Evolutionary conservation across 2,797 vertebrate species (phyloP), one percentile per base, ranked within the genome.

Genomic region (Octomys mimax): DNA sequence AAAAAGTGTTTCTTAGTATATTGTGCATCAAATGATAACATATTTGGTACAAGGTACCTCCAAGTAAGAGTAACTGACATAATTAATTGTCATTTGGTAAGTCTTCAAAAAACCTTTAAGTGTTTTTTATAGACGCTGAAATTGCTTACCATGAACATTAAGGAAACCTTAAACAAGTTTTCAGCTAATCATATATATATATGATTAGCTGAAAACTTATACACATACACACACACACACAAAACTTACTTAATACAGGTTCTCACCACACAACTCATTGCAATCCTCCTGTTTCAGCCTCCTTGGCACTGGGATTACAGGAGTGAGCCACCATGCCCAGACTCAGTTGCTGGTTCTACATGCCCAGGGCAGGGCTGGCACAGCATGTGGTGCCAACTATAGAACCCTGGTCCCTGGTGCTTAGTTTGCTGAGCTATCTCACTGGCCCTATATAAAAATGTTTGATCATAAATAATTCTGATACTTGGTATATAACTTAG

Each of bases 51-150:
- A 95, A 64, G 9, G 26, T 71, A 28, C 62, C 36, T 89, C 26
- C 6, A 68, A 36, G 24, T 82, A 6, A 92, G 33, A 68, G 57
- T 93, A 82, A 64, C 68, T 82, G 54, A 70, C 78, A 59, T 14
- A 89, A 94, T 92, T 81, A 92, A 66, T 59, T 79, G 19, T 86
- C 82, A 95, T 64, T 93, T 93, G 36, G 59, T 83, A 57, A 75
- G 31, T 70, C n/a, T 79, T 91, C 28, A 11, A 82, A 90, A 95
- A 84, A 18, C 6, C 46, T 89, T 64, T 89, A 52, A 64, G 36
- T 71, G 66, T 66, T 87, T 62, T 71, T 82, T 24, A 54, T 21
- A 33, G 75, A 79, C 62, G 68, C 16, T 33, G 78, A 85, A 54
- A 95, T 49, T 75, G 39, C 71, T 46, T 49, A 46, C 42, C 24